Conservation (phyloP, 2,797 vertebrate genomes). For the Ispidina lecontei region DNA sequence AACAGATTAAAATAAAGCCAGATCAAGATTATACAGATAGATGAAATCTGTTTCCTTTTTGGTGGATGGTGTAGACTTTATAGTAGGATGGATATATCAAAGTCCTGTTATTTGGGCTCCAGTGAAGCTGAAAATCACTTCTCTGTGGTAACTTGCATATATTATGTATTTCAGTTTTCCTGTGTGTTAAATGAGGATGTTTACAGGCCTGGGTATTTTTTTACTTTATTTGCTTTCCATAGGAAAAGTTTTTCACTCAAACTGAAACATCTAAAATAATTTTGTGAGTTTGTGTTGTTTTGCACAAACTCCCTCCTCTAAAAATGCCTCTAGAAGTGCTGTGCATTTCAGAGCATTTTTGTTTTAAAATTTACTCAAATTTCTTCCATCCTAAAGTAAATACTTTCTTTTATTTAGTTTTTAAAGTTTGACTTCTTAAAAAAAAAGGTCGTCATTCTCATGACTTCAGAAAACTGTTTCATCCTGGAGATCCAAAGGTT, state of each 20-base stretch:
- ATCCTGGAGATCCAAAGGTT: background rate
- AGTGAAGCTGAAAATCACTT: background rate
- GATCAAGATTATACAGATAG: background rate
- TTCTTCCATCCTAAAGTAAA: background rate
- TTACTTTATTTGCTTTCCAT: background rate
- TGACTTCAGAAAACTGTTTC: background rate
- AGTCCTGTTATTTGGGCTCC: background rate
- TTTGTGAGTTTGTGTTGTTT: background rate
- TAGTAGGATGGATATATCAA: background rate
- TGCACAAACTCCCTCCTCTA: background rate
- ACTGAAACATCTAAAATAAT: background rate
- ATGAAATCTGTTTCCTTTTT: background rate
- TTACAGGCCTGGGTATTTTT: background rate
- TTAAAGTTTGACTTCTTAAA: background rate
- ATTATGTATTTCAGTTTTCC: background rate
- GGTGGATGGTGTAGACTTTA: background rate
- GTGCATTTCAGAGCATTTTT: background rate
- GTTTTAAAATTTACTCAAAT: background rate
- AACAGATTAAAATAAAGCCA: background rate
- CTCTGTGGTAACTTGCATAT: background rate
- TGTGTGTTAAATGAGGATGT: background rate
- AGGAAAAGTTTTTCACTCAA: background rate
- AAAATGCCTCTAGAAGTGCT: background rate
- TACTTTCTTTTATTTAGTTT: background rate
- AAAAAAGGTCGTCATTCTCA: background rate